Base-by-base conservation (phyloP, 2,888 invertebrate species). In the Athalia rosae region DNA sequence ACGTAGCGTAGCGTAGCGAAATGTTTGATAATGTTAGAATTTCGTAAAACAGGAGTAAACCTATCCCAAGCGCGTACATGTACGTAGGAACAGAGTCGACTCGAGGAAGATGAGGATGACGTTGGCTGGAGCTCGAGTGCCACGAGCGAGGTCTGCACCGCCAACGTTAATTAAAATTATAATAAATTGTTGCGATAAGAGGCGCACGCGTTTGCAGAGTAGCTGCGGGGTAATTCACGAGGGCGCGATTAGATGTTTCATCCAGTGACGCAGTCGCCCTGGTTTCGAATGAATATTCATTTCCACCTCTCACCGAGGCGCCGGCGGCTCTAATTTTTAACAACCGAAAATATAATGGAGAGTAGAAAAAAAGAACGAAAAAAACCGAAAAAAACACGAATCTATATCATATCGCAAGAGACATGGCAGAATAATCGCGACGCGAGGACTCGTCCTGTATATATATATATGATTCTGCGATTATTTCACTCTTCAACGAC, bases 231-330 rank as follows among this genome's bases (percentile, higher is more conserved):
- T 28, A 56, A 59, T 77, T 77, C 59, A 77, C 77, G 77, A 69
- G 77, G 69, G 59, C 66, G 67, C 69, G 67, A 61, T 77, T 78
- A 76, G 74, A 74, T 62, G 74, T 47, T 74, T 74, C 62, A n/a
- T 74, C 71, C 71, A 58, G 50, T 71, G 71, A 71, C 43, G 71
- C 50, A 71, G 58, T 45, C 15, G 61, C 62, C 28, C 48, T 47
- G 74, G 48, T 48, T 74, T 73, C 71, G 64, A 76, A 82, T 84
- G 83, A 84, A 84, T 84, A 84, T 84, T 85, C 85, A 84, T 82
- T 71, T 59, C 53, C 69, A 41, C 62, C 15, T 28, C 28, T 28
- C 28, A 2, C 28, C 28, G 28, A 28, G 28, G 28, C 28, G 28
- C 28, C 28, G 2, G 28, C 28, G 28, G 28, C 28, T 28, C 28